Base-by-base conservation (phyloP, 2,888 invertebrate genomes). In the Argyresthia albistria region DNA sequence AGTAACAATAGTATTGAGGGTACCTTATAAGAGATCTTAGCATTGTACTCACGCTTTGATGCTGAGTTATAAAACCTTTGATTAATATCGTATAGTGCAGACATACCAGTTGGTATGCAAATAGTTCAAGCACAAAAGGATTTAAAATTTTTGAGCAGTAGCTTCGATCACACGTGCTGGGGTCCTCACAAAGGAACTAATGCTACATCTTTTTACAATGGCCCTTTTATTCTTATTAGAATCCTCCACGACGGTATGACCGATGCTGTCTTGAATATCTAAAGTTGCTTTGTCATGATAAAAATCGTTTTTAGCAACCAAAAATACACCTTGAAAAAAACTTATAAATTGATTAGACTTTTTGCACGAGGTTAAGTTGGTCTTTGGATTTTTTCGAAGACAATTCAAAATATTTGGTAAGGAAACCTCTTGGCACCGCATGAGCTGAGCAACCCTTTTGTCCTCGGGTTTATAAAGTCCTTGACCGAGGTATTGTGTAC, bases 11-110 rank as follows among this genome's bases (percentile, higher is more conserved):
- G 81, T 82, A 81, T 84, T 86, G 84, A 86, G 83, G 86, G 87
- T 80, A 83, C 86, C 86, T 83, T 83, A 86, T 84, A 86, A 84
- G 84, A 87, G 86, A 87, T 87, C 84, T 86, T 80, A 81, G 80
- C 70, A 81, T 87, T 87, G 86, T 87, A 77, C 74, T 70, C 76
- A 80, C 77, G 80, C 87, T 87, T 86, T 87, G 86, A 87, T 86
- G 82, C 86, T 86, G 84, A 82, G 83, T 86, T 86, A 87, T 87
- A 87, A 87, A 87, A 86, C 86, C 82, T 84, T 86, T 87, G 87
- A 87, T 87, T 86, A 87, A 86, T 86, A 87, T 86, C 87, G 84
- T 81, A 87, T 86, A 76, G 78, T 75, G 65, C 73, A 36, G 36
- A n/a, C 9, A 9, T 39, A 84, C 86, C 83, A 77, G 83, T 80